These are phyloP conservation scores for Pachyseris speciosa DNA, from an alignment of 64 coral and sea anemone genomes.

Conservation along the genomic window DNA sequence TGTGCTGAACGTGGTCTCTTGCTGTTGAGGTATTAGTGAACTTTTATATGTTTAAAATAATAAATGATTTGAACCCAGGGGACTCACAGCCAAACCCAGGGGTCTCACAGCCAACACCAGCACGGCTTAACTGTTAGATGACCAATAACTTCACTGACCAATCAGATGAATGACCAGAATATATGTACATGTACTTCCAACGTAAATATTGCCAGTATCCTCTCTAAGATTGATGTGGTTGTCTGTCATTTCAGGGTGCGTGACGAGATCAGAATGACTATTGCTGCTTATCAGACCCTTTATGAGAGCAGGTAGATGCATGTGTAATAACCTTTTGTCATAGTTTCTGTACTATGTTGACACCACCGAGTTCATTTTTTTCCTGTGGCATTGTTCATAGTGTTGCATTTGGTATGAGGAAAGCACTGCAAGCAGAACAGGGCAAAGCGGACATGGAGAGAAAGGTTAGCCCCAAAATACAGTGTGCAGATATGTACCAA, in stretches of 20 bases:
- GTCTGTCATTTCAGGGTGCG: constrained; percentile 69
- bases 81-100: too few species aligned
- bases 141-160: background rate
- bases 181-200: background rate
- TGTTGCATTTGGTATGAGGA: constrained; percentile 99
- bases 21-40: constrained; percentile 76
- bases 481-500: too few species aligned
- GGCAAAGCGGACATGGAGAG: constrained; percentile 98
- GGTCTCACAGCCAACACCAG: too few species aligned
- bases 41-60: background rate
- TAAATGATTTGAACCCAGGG: too few species aligned
- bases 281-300: constrained; percentile 97
- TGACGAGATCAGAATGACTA: constrained; percentile 99
- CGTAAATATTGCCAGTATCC: background rate
- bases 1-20: constrained; percentile 97
- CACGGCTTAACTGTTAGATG: too few species aligned
- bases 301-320: constrained; percentile 94
- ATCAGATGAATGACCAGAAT: too few species aligned
- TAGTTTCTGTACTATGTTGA: too few species aligned
- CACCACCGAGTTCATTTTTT: too few species aligned
- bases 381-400: too few species aligned
- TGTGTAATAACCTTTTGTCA: background rate
- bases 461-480: constrained; percentile 61
- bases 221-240: background rate
- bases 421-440: constrained; percentile 97